Evolutionary conservation across 2,888 invertebrate species (phyloP).

Genomic region (Eristalis intricaria): DNA sequence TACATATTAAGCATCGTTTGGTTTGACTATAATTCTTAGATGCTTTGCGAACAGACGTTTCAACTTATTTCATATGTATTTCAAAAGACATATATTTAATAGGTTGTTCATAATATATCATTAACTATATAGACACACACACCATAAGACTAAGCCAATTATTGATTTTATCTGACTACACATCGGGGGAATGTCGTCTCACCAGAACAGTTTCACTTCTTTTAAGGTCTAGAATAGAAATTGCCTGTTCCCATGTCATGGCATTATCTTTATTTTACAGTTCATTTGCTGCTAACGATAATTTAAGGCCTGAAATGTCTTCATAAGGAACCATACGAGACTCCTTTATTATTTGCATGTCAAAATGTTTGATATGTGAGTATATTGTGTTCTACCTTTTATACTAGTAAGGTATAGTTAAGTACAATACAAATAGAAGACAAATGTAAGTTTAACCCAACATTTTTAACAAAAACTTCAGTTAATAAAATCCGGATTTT

Average conservation of each 20-base stretch:
- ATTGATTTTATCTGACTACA: constrained; percentile 15
- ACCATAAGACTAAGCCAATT: background rate
- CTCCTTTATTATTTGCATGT: background rate
- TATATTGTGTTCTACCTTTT: background rate
- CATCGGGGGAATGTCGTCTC: background rate
- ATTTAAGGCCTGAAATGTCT: constrained; percentile 32
- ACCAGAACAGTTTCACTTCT: background rate
- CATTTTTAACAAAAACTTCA: no score
- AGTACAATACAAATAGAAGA: no score
- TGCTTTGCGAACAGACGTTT: no score
- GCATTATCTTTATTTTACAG: constrained; percentile 51
- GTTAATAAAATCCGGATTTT: no score
- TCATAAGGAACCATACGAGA: constrained; percentile 19
- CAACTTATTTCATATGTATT: no score
- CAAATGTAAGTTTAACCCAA: no score
- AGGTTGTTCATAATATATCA: background rate
- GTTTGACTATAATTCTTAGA: no score
- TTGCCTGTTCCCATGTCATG: background rate
- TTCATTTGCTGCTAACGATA: constrained; percentile 35
- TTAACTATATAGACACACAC: background rate
- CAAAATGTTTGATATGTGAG: background rate
- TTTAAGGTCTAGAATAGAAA: background rate
- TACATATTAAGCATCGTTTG: no score
- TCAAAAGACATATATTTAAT: no score
- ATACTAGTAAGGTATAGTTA: no score